Conservation (phyloP, 2,888 invertebrate species). For the Tenthredo notha region DNA sequence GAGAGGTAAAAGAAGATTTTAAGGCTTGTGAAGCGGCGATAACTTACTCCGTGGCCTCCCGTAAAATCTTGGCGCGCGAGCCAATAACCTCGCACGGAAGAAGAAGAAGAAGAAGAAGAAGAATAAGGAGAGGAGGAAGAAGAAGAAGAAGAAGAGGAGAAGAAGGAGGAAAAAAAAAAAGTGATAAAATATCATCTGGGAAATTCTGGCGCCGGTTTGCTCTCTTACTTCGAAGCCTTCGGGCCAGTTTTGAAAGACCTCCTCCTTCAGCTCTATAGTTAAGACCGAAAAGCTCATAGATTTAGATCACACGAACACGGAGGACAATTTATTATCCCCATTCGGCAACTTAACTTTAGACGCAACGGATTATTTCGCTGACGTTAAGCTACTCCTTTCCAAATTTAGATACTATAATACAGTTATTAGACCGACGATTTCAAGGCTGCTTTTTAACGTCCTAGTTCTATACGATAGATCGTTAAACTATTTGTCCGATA, state of each 20-base stretch:
- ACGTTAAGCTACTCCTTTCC: background rate
- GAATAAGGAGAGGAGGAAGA: background rate
- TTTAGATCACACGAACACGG: slow-evolving; percentile 29
- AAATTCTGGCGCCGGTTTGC: slow-evolving; percentile 44
- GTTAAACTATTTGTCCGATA: background rate
- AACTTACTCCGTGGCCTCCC: slow-evolving; percentile 47
- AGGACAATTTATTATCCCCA: slow-evolving; percentile 35
- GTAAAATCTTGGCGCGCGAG: slow-evolving; percentile 48
- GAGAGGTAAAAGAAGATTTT: slow-evolving; percentile 37
- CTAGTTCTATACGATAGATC: background rate
- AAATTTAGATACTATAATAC: background rate
- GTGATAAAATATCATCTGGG: slow-evolving; percentile 40
- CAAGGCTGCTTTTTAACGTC: background rate
- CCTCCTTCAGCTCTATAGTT: slow-evolving; percentile 12
- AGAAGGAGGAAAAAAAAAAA: slow-evolving; percentile 5
- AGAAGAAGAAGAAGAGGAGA: background rate
- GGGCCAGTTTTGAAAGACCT: slow-evolving; percentile 31
- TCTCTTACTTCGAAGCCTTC: slow-evolving; percentile 25
- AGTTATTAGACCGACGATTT: background rate
- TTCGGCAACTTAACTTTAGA: slow-evolving; percentile 25
- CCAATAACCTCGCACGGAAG: slow-evolving; percentile 43
- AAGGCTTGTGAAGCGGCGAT: slow-evolving; percentile 37
- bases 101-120: background rate
- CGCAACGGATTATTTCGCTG: background rate
- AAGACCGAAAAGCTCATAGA: slow-evolving; percentile 7